phyloP scores from a whole-genome alignment of 2,888 invertebrate species.

The Silvanus unidentatus region DNA sequence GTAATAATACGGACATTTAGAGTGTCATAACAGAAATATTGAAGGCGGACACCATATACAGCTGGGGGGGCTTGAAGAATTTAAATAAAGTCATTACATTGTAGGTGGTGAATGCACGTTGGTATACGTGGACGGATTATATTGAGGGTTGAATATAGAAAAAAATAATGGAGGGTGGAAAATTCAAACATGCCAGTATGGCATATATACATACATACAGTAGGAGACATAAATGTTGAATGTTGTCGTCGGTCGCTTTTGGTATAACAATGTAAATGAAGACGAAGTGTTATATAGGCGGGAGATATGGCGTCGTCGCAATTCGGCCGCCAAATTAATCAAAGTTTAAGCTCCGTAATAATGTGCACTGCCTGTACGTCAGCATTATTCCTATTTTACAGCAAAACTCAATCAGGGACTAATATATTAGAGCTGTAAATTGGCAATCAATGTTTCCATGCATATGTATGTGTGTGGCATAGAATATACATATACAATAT shows the following conservation, averaged over 20 bases:
- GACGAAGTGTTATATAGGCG: constrained; percentile 29
- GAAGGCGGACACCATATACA: too few species aligned
- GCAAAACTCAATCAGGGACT: constrained; percentile 50
- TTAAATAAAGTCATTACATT: too few species aligned
- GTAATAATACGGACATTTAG: too few species aligned
- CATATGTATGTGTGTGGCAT: constrained; percentile 43
- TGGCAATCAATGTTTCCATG: constrained; percentile 51
- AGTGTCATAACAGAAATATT: too few species aligned
- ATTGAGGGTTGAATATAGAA: too few species aligned
- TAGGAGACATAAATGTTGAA: too few species aligned
- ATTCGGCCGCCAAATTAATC: constrained; percentile 47
- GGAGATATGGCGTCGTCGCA: constrained; percentile 33
- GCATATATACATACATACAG: too few species aligned
- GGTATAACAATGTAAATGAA: constrained; percentile 25
- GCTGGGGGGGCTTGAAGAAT: too few species aligned
- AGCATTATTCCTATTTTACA: constrained; percentile 50
- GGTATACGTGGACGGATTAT: too few species aligned
- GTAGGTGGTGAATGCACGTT: too few species aligned
- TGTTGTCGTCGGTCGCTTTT: background rate
- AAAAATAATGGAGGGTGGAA: too few species aligned
- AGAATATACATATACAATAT: constrained; percentile 6
- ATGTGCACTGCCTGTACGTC: constrained; percentile 46
- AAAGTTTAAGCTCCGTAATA: constrained; percentile 49
- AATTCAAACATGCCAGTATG: too few species aligned
- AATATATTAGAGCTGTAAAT: constrained; percentile 51